These are phyloP conservation scores for Prietella phreatophila DNA, from an alignment of 2,113 vertebrate genomes.

Conservation along the genomic window DNA sequence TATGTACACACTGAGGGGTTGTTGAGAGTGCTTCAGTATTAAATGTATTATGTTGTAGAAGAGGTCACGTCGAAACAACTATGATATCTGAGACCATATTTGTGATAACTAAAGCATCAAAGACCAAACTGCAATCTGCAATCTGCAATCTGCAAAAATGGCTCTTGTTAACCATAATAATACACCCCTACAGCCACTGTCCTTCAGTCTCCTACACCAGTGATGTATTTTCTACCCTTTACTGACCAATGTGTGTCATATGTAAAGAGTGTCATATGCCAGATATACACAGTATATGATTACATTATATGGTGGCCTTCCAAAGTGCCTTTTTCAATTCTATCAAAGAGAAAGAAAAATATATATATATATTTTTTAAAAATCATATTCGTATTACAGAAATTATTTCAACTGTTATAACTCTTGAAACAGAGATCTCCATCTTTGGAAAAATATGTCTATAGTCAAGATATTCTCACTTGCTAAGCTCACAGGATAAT, in stretches of 20 bases:
- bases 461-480: not conserved
- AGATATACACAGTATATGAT: not conserved
- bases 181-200: not conserved
- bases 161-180: not conserved
- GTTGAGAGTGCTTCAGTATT: not conserved
- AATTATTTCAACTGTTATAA: not conserved
- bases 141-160: not conserved
- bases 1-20: not conserved
- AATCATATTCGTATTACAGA: not conserved
- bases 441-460: not conserved
- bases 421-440: no score
- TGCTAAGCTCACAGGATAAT: not conserved
- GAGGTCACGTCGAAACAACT: not conserved
- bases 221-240: not conserved
- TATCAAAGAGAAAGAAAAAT: not conserved
- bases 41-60: not conserved
- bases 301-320: not conserved
- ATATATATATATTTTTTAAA: no score
- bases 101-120: not conserved
- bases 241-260: not conserved
- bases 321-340: not conserved
- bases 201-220: not conserved
- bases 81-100: conserved; percentile 6
- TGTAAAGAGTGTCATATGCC: not conserved
- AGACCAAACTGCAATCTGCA: not conserved